Conservation (phyloP, 2,797 vertebrate species). For the Artibeus lituratus region DNA sequence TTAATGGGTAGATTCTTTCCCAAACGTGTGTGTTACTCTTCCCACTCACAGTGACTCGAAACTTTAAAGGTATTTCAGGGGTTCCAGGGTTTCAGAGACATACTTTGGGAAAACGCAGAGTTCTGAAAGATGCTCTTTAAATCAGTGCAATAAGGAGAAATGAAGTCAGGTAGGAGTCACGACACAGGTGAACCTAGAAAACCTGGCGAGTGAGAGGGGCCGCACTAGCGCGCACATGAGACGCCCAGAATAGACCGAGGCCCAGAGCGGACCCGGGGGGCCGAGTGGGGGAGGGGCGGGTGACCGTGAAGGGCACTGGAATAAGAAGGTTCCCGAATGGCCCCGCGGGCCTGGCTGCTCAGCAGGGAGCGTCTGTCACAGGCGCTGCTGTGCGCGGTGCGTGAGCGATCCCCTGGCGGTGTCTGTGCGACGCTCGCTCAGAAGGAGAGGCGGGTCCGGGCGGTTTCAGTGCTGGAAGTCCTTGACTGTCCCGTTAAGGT, state of each 20-base stretch:
- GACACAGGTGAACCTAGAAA: background rate
- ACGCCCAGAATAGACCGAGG: accelerated
- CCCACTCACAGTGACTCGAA: background rate
- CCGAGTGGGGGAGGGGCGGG: accelerated
- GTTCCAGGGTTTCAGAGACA: background rate
- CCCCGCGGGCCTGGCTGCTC: accelerated
- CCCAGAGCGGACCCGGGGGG: accelerated
- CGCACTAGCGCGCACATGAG: accelerated
- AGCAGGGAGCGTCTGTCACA: accelerated
- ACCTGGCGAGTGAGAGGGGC: accelerated
- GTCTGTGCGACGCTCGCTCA: background rate
- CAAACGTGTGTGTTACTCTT: background rate
- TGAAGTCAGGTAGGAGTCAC: accelerated
- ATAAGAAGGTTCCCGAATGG: background rate
- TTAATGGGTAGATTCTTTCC: background rate
- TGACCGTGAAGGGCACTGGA: background rate
- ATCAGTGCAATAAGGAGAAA: background rate
- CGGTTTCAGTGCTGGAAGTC: background rate
- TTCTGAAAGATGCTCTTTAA: background rate
- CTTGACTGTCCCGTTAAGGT: background rate
- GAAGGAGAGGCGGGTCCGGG: background rate
- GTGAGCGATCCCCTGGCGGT: background rate
- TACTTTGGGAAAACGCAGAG: background rate
- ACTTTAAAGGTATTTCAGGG: background rate
- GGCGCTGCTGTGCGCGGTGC: accelerated